These are phyloP conservation scores for Hemicordylus capensis DNA, from an alignment of 2,113 vertebrate species.

Conservation along the genomic window DNA sequence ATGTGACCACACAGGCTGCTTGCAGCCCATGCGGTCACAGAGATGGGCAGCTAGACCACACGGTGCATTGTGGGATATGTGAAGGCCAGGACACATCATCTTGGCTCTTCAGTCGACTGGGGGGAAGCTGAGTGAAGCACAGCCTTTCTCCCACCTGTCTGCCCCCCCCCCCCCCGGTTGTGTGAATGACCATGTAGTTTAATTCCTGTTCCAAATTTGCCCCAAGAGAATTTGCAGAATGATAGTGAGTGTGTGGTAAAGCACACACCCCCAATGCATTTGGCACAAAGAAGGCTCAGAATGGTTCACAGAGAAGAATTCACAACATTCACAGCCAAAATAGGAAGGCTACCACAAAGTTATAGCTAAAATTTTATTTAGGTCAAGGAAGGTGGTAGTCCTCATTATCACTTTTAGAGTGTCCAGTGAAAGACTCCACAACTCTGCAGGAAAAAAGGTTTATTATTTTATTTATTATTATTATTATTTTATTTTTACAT, in stretches of 20 bases:
- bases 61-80: no score
- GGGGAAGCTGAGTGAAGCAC: no score
- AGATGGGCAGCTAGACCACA: no score
- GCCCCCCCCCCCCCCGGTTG: fast-evolving
- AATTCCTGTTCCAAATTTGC: fast-evolving
- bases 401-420: background rate
- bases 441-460: no score
- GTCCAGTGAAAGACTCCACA: background rate
- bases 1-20: no score
- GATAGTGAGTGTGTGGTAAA: background rate
- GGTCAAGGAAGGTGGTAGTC: background rate
- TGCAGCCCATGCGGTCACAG: no score
- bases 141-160: no score
- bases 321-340: no score
- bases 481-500: no score
- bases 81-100: no score
- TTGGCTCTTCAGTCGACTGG: no score
- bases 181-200: background rate
- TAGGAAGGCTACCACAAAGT: background rate
- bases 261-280: background rate
- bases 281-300: background rate
- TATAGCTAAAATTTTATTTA: background rate
- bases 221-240: background rate
- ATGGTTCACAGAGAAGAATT: background rate
- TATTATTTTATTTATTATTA: no score